Evolutionary conservation across 2,113 vertebrate genomes (phyloP), one percentile per base, ranked within the genome.

Genomic region (Amphiprion ocellaris): DNA sequence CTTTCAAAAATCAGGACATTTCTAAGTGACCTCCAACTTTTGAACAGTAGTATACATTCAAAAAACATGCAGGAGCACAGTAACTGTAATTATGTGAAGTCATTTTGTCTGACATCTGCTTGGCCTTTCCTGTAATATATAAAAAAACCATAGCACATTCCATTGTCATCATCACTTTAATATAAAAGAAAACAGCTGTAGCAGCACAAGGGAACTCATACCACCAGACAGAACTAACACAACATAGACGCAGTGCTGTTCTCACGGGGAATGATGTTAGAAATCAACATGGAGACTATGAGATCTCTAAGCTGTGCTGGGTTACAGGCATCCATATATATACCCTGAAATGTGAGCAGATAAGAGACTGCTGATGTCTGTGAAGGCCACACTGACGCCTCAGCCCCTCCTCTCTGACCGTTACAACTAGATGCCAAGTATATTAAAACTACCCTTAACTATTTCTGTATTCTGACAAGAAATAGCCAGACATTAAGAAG

Each of bases 291-390:
- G 55, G 44, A 70, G 52, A 53, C 49, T 69, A 65, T 69, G 19
- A 66, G 69, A 17, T 66, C 58, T 75, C 53, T 54, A 41, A 64
- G 76, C 69, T 68, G 64, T 61, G 49, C 67, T 67, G 47, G 61
- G 74, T 86, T 68, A 79, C 84, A 79, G 63, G 72, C 53, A 50
- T 84, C 92, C 24, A 69, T 95, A 94, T 91, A 92, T 93, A 92
- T 93, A 93, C 82, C 67, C 88, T 89, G 94, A 93, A 93, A 95
- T 92, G 83, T 93, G 85, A 93, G 92, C 78, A 85, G 90, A 92
- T 92, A 91, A 88, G 83, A 90, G 74, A 76, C 67, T 69, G 68
- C 69, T 84, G 76, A 85, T 72, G 82, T 83, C 81, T 79, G 61
- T 81, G 76, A 86, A 53, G 85, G 86, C 82, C 88, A 80, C 77